Evolutionary conservation across 2,888 invertebrate species (phyloP).

Genomic region (Athetis lepigone): DNA sequence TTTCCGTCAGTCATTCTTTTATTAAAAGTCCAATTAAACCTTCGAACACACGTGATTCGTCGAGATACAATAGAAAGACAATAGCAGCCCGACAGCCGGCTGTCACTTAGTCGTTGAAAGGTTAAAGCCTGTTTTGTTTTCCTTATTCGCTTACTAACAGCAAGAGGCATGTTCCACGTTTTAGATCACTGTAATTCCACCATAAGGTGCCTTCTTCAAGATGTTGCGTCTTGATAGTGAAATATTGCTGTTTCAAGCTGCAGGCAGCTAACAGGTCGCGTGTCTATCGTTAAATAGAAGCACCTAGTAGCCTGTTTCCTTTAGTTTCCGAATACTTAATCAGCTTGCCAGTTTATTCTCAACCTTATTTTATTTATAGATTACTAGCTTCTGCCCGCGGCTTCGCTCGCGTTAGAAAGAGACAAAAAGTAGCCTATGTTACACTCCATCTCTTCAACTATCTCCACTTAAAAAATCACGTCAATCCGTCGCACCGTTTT

Average conservation of each 20-base stretch:
- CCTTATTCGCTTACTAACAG: neutral
- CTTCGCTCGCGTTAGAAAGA: too few relatives aligned
- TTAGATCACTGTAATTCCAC: slow-evolving; percentile 5
- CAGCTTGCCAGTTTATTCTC: slow-evolving; percentile 8
- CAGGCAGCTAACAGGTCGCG: slow-evolving; percentile 28
- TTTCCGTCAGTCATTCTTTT: neutral
- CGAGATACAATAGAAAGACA: too few relatives aligned
- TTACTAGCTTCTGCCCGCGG: too few relatives aligned
- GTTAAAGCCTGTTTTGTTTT: neutral
- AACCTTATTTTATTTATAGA: neutral
- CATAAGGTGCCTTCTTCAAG: neutral
- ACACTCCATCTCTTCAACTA: too few relatives aligned
- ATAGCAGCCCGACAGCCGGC: too few relatives aligned
- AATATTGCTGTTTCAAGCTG: slow-evolving; percentile 30
- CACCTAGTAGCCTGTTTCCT: slow-evolving; percentile 42
- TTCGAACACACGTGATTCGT: too few relatives aligned
- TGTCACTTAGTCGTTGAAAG: too few relatives aligned
- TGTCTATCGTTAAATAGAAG: slow-evolving; percentile 37
- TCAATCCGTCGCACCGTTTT: too few relatives aligned
- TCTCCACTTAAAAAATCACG: too few relatives aligned
- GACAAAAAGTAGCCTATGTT: too few relatives aligned
- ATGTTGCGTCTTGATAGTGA: slow-evolving; percentile 33
- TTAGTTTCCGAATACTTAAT: slow-evolving; percentile 45
- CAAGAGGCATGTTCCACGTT: slow-evolving; percentile 2
- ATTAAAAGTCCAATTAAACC: too few relatives aligned